phyloP scores from a whole-genome alignment of 2,797 vertebrate species.

The Pseudomugil tenellus region DNA sequence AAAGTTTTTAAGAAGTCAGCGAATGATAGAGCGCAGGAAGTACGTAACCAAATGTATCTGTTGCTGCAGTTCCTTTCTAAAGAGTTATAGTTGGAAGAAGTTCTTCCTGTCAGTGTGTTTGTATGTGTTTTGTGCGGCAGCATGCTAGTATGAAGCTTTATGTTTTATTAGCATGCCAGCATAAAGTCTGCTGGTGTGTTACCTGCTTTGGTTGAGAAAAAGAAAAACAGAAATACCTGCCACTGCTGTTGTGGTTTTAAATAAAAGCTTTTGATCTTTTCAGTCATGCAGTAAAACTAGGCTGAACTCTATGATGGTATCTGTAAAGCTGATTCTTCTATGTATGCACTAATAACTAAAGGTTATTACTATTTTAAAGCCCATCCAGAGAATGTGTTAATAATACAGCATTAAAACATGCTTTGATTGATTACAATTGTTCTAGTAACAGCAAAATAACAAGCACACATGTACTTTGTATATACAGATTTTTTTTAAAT shows the following conservation, averaged over 20 bases:
- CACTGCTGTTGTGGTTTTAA: neutral
- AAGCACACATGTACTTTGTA: neutral
- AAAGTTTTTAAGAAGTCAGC: neutral
- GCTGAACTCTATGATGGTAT: neutral
- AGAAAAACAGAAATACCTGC: conserved; percentile 3
- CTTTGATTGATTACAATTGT: neutral
- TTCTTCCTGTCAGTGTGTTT: neutral
- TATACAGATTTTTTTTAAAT: conserved; percentile 3
- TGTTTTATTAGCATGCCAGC: neutral
- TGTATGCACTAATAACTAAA: conserved; percentile 7
- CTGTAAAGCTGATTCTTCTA: conserved; percentile 3
- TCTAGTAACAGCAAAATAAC: neutral
- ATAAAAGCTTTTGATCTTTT: conserved; percentile 5
- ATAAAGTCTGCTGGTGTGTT: conserved; percentile 1
- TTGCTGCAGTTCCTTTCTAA: neutral
- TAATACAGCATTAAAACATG: neutral
- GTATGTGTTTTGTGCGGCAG: neutral
- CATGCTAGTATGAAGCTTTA: no score
- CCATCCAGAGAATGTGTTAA: no score
- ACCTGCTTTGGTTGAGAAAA: conserved; percentile 1
- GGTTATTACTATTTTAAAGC: neutral
- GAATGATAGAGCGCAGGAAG: neutral
- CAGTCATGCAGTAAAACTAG: conserved; percentile 1
- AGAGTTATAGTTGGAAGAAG: no score
- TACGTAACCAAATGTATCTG: conserved; percentile 40